These are phyloP conservation scores for Catharus fuscescens DNA, from an alignment of 2,113 vertebrate genomes.

Conservation along the genomic window DNA sequence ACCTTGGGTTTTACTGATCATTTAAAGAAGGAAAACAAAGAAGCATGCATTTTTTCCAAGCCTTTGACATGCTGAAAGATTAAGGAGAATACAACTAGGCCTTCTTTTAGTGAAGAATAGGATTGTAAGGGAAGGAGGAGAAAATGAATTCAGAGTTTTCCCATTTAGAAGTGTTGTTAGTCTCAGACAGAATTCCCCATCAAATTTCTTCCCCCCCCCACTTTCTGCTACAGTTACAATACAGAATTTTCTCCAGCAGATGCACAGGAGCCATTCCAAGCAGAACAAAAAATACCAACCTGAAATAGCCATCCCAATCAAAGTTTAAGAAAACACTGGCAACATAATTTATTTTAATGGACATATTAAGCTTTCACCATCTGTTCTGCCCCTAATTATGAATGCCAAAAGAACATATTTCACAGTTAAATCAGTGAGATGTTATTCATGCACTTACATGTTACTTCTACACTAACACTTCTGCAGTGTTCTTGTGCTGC, in stretches of 20 bases:
- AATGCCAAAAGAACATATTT: slow-evolving; percentile 69
- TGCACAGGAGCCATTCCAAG: slow-evolving; percentile 10
- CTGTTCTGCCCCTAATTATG: slow-evolving; percentile 69
- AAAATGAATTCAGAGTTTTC: background rate
- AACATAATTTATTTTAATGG: slow-evolving; percentile 47
- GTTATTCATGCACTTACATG: slow-evolving; percentile 40
- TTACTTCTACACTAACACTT: slow-evolving; percentile 18
- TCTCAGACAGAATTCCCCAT: background rate
- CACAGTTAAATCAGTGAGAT: slow-evolving; percentile 17
- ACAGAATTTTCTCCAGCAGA: background rate
- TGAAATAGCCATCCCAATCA: slow-evolving; percentile 24
- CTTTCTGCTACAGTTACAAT: background rate
- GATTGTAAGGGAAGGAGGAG: background rate
- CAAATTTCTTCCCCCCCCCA: background rate
- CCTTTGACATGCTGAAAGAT: background rate
- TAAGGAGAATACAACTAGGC: background rate
- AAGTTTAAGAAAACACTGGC: slow-evolving; percentile 30
- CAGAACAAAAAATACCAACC: slow-evolving; percentile 1
- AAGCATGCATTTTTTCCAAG: background rate
- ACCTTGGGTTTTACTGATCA: background rate
- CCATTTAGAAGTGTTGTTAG: background rate
- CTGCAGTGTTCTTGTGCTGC: slow-evolving; percentile 1
- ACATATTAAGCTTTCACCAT: slow-evolving; percentile 70
- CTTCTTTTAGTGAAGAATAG: background rate
- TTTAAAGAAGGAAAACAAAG: background rate